Base-by-base conservation (phyloP, 2,113 vertebrate genomes). In the Tursiops truncatus region DNA sequence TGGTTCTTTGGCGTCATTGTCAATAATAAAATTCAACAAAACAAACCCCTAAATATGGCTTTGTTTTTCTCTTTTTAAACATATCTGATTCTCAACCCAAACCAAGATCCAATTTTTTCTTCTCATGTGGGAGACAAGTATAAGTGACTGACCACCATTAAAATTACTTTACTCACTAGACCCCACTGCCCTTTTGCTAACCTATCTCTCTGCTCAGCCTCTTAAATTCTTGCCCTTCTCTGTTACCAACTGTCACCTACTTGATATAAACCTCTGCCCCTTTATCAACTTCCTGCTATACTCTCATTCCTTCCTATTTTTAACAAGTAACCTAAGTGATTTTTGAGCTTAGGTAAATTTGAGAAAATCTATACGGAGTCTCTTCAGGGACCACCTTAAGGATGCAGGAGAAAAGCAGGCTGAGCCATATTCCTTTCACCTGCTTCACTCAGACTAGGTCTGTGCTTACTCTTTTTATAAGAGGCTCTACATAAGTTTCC, bases 21-120 rank as follows among this genome's bases (percentile, higher is more conserved):
- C 97, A 97, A 97, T 97, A 96, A 97, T 88, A 86, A 93, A 87
- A 92, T 94, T 96, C 95, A 97, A 97, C 97, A 96, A 97, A 96
- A 94, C 92, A 83, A 96, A 94, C 83, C 95, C 94, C 92, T 96
- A 97, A 97, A 89, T 97, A 96, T 91, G 96, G 97, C 87, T 96
- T 97, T 97, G 97, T 96, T 98, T 98, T 96, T 93, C 89, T 97
- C 95, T 96, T 92, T 97, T 97, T 97, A 97, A 98, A 96, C 96
- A 97, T 91, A 80, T 87, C 89, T 89, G 70, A 92, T 95, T 97
- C 86, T 84, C 58, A 90, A 74, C 58, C 68, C 92, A 95, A 94
- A 96, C 83, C 94, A 92, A 94, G 87, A 97, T 63, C 56, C 56
- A 94, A 25, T 68, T 87, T 67, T 50, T 95, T 44, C 88, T 93